These are phyloP conservation scores for Rhagophthalmus giganteus DNA, from an alignment of 2,888 invertebrate species.

Conservation along the genomic window DNA sequence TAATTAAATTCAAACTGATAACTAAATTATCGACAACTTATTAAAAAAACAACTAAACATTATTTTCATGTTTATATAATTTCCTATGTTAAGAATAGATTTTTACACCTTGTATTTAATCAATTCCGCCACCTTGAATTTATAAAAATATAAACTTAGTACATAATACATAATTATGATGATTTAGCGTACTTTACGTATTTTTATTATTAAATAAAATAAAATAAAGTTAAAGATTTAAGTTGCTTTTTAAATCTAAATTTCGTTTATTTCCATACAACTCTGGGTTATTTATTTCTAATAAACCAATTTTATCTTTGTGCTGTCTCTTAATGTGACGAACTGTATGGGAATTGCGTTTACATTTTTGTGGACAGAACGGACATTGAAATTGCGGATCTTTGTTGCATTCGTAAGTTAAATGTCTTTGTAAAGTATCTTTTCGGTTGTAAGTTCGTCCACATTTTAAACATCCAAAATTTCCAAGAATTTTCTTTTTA, in stretches of 20 bases:
- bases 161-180: too few species aligned
- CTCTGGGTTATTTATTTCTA: constrained; percentile 56
- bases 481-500: constrained; percentile 55
- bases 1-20: not conserved
- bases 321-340: constrained; percentile 61
- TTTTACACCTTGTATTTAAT: too few species aligned
- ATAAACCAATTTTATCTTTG: constrained; percentile 56
- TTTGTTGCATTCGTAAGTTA: constrained; percentile 75
- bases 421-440: constrained; percentile 75
- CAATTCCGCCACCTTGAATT: too few species aligned
- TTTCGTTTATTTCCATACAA: constrained; percentile 29
- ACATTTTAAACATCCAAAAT: constrained; percentile 65
- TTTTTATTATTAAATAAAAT: too few species aligned
- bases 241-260: too few species aligned
- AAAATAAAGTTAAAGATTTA: too few species aligned
- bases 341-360: constrained; percentile 66
- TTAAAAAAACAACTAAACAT: too few species aligned
- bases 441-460: constrained; percentile 78
- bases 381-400: constrained; percentile 72
- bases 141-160: too few species aligned
- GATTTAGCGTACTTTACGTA: too few species aligned
- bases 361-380: constrained; percentile 69
- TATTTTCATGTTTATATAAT: not conserved
- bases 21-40: too few species aligned
- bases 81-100: too few species aligned